These are phyloP conservation scores for Phataginus tetradactyla DNA, from an alignment of 2,797 vertebrate species.

Conservation along the genomic window DNA sequence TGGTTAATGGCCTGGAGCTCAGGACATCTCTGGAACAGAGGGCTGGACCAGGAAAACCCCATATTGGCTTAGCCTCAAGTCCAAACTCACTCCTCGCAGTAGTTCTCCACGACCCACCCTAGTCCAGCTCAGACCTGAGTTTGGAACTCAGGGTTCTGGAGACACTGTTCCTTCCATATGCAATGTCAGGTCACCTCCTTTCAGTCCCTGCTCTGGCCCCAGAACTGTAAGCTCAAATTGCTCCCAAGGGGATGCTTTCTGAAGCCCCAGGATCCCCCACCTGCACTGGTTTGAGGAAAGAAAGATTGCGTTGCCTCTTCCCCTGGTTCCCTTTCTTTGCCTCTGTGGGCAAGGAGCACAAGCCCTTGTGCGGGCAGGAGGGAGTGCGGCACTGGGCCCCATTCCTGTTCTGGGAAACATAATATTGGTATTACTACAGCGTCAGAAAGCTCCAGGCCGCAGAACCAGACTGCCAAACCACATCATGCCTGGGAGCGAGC, in stretches of 20 bases:
- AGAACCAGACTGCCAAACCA: neutral
- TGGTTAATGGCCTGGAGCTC: neutral
- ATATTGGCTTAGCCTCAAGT: neutral
- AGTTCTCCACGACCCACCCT: neutral
- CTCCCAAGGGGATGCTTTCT: neutral
- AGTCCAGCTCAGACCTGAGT: neutral
- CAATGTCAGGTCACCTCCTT: neutral
- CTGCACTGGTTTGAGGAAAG: neutral
- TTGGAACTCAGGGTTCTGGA: neutral
- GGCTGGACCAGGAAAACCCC: neutral
- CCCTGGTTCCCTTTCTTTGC: neutral
- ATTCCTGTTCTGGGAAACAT: neutral
- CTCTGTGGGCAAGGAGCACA: neutral
- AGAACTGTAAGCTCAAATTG: neutral
- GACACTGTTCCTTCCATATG: neutral
- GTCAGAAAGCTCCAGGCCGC: neutral
- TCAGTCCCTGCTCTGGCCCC: neutral
- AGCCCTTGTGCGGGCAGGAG: accelerated
- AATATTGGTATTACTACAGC: neutral
- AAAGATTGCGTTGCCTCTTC: neutral
- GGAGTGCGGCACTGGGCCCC: neutral
- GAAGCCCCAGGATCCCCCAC: neutral
- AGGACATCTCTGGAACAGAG: neutral
- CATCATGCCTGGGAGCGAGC: neutral
- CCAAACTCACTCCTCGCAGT: neutral